Conservation (phyloP, 1,140 invertebrate species). For the Brachystomella parvula region DNA sequence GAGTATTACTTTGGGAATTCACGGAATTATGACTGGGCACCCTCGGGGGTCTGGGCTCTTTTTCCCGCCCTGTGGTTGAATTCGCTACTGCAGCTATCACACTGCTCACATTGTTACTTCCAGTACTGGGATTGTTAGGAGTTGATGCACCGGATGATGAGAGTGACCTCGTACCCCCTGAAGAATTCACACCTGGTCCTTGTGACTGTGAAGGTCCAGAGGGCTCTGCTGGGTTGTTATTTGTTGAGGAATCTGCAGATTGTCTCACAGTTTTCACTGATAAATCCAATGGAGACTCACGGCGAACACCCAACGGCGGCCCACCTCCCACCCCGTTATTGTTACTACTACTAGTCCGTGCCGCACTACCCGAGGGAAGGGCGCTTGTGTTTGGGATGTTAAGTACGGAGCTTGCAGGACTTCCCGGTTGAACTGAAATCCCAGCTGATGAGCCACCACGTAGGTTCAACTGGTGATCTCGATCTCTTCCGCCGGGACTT, state of each 20-base stretch:
- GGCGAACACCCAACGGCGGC: constrained; percentile 30
- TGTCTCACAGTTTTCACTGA: constrained; percentile 78
- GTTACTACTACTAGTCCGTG: constrained; percentile 7
- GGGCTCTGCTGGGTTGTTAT: not conserved
- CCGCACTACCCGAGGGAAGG: not conserved
- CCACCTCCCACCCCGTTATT: not conserved
- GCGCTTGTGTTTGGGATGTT: constrained; percentile 15
- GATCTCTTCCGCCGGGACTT: constrained; percentile 10
- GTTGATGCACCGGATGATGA: constrained; percentile 12
- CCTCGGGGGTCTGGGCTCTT: not conserved
- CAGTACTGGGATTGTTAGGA: not conserved
- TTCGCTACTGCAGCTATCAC: constrained; percentile 35
- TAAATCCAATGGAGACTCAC: constrained; percentile 69
- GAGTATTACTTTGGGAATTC: not conserved
- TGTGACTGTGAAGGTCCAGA: not conserved
- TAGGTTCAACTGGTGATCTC: constrained; percentile 9
- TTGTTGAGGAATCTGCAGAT: constrained; percentile 67
- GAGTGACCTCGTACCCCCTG: constrained; percentile 3
- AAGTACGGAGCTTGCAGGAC: constrained; percentile 3
- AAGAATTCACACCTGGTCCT: not conserved
- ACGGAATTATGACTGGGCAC: not conserved
- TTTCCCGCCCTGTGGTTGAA: constrained; percentile 24
- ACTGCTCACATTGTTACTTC: constrained; percentile 18
- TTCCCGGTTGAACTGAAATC: constrained; percentile 1
- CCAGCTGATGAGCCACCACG: constrained; percentile 4